Evolutionary conservation across 2,888 invertebrate species (phyloP).

Genomic region (Gymnoscelis rufifasciata): DNA sequence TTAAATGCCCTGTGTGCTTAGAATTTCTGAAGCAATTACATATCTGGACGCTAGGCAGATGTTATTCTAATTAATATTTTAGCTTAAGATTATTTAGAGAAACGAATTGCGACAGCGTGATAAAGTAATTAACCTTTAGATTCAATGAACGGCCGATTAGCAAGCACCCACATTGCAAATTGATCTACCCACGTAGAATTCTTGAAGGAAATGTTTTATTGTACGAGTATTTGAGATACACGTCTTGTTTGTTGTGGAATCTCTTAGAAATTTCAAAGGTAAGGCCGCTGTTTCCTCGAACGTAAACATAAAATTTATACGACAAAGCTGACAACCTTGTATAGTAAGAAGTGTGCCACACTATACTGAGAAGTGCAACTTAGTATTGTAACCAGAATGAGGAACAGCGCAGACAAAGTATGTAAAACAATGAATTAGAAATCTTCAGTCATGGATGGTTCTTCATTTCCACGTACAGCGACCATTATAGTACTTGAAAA

Average conservation of each 20-base stretch:
- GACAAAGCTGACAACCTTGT: not conserved
- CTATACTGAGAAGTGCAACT: not conserved
- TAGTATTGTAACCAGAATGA: not conserved
- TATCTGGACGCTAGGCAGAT: not conserved
- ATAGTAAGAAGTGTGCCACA: not conserved
- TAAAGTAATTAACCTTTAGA: slow-evolving; percentile 13
- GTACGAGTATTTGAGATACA: not conserved
- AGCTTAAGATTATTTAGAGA: slow-evolving; percentile 1
- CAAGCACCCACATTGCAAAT: slow-evolving; percentile 19
- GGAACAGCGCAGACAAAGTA: not conserved
- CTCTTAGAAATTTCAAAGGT: not conserved
- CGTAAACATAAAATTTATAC: not conserved
- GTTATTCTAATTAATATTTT: slow-evolving; percentile 5
- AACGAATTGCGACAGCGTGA: not conserved
- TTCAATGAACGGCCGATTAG: slow-evolving; percentile 18
- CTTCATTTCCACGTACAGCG: not conserved
- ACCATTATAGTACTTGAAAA: slow-evolving; percentile 1
- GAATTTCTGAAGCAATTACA: slow-evolving; percentile 16
- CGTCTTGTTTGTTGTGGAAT: slow-evolving; percentile 1
- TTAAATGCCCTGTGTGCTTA: slow-evolving; percentile 22
- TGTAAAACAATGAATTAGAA: not conserved
- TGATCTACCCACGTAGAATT: slow-evolving; percentile 17
- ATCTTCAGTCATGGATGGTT: too few relatives aligned
- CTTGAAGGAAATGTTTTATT: slow-evolving; percentile 9
- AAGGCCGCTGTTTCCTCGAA: not conserved